These are phyloP conservation scores for Erebia palarica DNA, from an alignment of 2,888 invertebrate species.

Conservation along the genomic window DNA sequence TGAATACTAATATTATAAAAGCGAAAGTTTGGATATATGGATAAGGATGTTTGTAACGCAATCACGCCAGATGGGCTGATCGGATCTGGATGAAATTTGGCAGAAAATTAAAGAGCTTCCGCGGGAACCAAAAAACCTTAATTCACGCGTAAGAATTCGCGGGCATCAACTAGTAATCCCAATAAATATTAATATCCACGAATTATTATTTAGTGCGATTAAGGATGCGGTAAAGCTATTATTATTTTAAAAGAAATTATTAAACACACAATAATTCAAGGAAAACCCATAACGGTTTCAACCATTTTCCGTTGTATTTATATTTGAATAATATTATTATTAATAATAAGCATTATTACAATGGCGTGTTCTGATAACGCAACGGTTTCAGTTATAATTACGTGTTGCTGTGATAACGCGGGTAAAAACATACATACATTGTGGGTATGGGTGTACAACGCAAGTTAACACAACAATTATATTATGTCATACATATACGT, in stretches of 20 bases:
- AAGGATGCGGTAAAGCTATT: neutral
- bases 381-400: slow-evolving; percentile 16
- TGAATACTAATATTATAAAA: no score
- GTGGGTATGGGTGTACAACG: neutral
- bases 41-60: no score
- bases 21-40: no score
- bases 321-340: neutral
- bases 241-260: neutral
- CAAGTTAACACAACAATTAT: neutral
- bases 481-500: no score
- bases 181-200: no score
- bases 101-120: no score
- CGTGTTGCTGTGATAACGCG: neutral
- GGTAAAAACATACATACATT: neutral
- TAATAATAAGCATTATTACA: neutral
- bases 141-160: no score
- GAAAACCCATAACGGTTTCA: neutral
- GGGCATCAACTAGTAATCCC: no score
- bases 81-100: neutral
- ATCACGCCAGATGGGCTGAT: no score
- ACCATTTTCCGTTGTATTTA: slow-evolving; percentile 1
- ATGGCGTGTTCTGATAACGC: neutral
- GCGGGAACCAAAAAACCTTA: no score
- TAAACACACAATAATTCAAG: neutral
- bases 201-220: no score